Base-by-base conservation (phyloP, 2,113 vertebrate species). In the Mastomys natalensis region DNA sequence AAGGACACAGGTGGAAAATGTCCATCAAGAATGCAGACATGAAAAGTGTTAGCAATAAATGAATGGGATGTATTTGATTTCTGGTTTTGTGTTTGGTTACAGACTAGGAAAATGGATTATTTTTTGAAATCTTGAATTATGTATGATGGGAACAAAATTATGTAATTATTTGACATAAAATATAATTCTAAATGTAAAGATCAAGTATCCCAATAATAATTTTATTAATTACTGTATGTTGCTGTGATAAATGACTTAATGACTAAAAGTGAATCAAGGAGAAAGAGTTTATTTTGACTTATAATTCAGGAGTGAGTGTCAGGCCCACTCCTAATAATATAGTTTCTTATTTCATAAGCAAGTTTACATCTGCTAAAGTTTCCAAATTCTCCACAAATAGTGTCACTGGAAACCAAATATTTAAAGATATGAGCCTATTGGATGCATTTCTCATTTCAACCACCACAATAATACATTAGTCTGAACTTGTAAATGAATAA, bases 301-400 rank as follows among this genome's bases (percentile, higher is more conserved):
- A 19, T 62, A 40, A 17, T 31, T 16, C 22, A 60, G 62, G 15
- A 5, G 58, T 60, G 40, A 85, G 40, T 29, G 7, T 1, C 15
- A 45, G 24, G 22, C 7, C 13, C 13, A 10, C 24, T 13, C 24
- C 5, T 29, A 43, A 4, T 43, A 26, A 62, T 29, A 24, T 10
- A 64, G 7, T 64, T 84, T n/a, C 1, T 72, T 68, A 37, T 68
- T 68, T 85, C 40, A 16, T 84, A 62, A 62, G 24, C 22, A 62
- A 62, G 5, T 1, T 4, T 17, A 15, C 5, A 4, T 43, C n/a
- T 62, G 1, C 26, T 31, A 43, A 29, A 84, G 3, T 1, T 29
- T 62, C 81, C 3, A 43, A 40, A 60, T 29, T 82, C 24, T 60
- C 7, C 55, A 60, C 22, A 60, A 82, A 5, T n/a, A 62, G 7